A percentile compares a stretch with the other conserved stretches of the same genome.
phyloP scores from a whole-genome alignment of 2,888 invertebrate genomes.

The Drosophila acutilabella region DNA sequence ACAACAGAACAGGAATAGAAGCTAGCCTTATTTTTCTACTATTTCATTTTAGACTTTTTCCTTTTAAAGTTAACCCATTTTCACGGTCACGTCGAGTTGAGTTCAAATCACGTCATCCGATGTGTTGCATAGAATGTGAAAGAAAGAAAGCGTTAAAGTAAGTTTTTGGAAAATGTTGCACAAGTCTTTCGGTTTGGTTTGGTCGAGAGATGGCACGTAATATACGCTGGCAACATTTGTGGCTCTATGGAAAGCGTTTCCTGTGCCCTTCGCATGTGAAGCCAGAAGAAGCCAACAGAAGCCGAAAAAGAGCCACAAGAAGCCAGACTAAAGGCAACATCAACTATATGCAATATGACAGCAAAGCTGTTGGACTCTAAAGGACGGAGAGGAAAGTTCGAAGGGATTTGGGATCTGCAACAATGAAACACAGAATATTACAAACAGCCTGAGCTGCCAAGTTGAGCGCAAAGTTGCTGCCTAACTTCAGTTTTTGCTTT shows the following conservation, averaged over 20 bases:
- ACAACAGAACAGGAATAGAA: background rate
- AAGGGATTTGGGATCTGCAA: conserved; percentile 28
- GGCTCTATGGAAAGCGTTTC: conserved; percentile 59
- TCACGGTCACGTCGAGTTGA: conserved; percentile 68
- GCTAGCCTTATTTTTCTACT: background rate
- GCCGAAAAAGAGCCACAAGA: conserved; percentile 1
- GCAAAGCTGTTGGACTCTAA: conserved; percentile 8
- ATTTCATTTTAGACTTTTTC: background rate
- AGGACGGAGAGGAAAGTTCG: background rate
- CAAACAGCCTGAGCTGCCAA: conserved; percentile 59
- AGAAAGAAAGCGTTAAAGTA: conserved; percentile 25
- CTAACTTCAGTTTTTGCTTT: conserved; percentile 33
- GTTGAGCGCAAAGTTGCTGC: conserved; percentile 61
- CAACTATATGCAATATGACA: conserved; percentile 38
- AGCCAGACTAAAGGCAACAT: conserved; percentile 21
- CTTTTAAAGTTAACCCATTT: conserved; percentile 46
- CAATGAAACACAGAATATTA: conserved; percentile 66
- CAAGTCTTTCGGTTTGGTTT: conserved; percentile 42
- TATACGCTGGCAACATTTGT: conserved; percentile 59
- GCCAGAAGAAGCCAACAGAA: background rate
- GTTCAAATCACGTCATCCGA: conserved; percentile 69
- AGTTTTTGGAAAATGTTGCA: conserved; percentile 51
- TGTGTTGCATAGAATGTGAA: conserved; percentile 24
- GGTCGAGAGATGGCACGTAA: conserved; percentile 55
- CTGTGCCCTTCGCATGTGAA: conserved; percentile 56